Conservation (phyloP, 1,140 invertebrate genomes). For the Scaptodrosophila lebanonensis region DNA sequence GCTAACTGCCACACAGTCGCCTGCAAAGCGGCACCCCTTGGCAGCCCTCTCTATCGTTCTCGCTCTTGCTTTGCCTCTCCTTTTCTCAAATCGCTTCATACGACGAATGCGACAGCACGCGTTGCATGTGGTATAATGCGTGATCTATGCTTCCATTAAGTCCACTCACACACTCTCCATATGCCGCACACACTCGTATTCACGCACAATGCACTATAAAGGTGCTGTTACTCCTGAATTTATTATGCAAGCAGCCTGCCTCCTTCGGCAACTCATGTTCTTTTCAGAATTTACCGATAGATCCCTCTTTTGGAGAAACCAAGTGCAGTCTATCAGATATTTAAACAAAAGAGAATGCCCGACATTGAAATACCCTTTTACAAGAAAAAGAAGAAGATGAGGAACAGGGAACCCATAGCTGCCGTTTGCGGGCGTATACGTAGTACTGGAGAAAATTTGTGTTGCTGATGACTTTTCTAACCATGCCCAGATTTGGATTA, state of each 20-base stretch:
- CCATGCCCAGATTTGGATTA: too few species aligned
- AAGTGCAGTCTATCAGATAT: too few species aligned
- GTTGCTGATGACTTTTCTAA: too few species aligned
- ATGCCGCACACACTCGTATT: conserved; percentile 6
- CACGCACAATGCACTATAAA: conserved; percentile 5
- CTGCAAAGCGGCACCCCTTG: conserved; percentile 8
- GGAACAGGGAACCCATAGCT: too few species aligned
- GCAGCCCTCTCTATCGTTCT: neutral
- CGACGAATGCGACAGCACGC: conserved; percentile 71
- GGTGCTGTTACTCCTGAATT: too few species aligned
- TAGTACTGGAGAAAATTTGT: too few species aligned
- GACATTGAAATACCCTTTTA: conserved; percentile 13
- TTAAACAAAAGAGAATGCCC: too few species aligned
- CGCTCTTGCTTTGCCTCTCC: conserved; percentile 1
- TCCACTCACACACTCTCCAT: conserved; percentile 47
- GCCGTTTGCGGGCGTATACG: too few species aligned
- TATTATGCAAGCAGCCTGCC: too few species aligned
- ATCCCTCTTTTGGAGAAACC: too few species aligned
- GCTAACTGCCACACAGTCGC: conserved; percentile 31
- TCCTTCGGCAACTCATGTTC: too few species aligned
- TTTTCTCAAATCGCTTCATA: conserved; percentile 51
- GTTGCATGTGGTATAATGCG: conserved; percentile 69
- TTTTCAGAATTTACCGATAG: too few species aligned
- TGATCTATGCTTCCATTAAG: conserved; percentile 75
- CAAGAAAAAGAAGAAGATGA: neutral